Base-by-base conservation (phyloP, 2,888 invertebrate species). In the Latrodectus elegans region DNA sequence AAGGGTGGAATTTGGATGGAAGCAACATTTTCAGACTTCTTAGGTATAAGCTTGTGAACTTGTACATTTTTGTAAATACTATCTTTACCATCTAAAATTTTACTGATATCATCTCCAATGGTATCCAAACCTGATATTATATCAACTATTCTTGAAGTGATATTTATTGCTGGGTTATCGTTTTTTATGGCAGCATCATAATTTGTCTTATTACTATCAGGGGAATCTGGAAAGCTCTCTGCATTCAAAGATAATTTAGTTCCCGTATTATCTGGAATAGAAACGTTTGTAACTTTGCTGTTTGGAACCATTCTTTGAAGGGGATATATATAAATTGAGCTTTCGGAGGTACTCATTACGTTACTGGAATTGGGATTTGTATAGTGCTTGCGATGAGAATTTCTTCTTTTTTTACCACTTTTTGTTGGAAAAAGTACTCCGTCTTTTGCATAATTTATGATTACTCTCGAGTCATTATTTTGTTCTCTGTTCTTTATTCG, bases 21-120 rank as follows among this genome's bases (percentile, higher is more conserved):
- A 38, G 2, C 38, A 38, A 38, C 38, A 38, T 38, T 38, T 38
- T 38, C 38, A 2, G 38, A 38, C 4, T 38, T 38, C 38, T 38
- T 38, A 60, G 72, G 80, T 22, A 64, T 38, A 9, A 73, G 52
- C 73, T 81, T 81, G 38, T 74, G 67, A 9, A 81, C 49, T n/a
- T 81, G 73, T 17, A 81, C 65, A 67, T 53, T 81, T 67, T 81
- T 81, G n/a, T 81, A 81, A n/a, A 74, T 9, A 22, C 75, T 80
- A 52, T 80, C 85, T 55, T 79, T 71, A 38, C 70, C 70, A 26
- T 75, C 79, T 60, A 86, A 71, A 60, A 86, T 86, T 67, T 80
- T 76, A 55, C 76, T 75, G 11, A 80, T 72, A 49, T 80, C 70
- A 22, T 17, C 49, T 70, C 85, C 85, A 12, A 86, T 86, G 17